A percentile compares a stretch with the other conserved stretches of the same genome.
These are phyloP conservation scores for Hyppa rectilinea DNA, from an alignment of 2,888 invertebrate species.

Conservation along the genomic window DNA sequence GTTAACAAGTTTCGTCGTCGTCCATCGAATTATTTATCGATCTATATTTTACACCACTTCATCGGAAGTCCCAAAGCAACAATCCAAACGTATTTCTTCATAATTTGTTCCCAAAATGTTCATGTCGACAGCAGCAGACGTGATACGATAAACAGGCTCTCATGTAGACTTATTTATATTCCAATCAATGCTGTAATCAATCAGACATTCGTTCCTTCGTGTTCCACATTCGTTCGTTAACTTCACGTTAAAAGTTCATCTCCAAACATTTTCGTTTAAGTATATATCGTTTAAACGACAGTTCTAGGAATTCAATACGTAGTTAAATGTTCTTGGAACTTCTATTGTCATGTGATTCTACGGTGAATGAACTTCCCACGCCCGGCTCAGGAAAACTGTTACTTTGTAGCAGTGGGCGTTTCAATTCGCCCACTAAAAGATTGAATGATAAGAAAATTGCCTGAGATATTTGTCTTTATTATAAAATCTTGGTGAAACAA, in stretches of 20 bases:
- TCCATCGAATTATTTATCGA: constrained; percentile 6
- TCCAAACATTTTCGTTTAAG: constrained; percentile 25
- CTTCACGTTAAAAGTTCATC: constrained; percentile 59
- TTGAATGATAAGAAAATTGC: constrained; percentile 15
- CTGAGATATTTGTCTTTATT: background rate
- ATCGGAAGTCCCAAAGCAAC: constrained; percentile 10
- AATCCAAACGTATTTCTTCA: constrained; percentile 9
- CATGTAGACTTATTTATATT: constrained; percentile 51
- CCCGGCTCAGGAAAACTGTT: constrained; percentile 10
- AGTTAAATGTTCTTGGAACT: constrained; percentile 36
- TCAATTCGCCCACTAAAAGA: constrained; percentile 8
- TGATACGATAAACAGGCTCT: constrained; percentile 27
- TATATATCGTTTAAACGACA: constrained; percentile 9
- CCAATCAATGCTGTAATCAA: constrained; percentile 61
- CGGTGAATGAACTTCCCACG: constrained; percentile 20
- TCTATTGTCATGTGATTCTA: constrained; percentile 42
- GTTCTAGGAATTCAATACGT: constrained; percentile 32
- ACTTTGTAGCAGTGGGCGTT: constrained; percentile 14
- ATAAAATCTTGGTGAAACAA: background rate
- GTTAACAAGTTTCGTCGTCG: background rate
- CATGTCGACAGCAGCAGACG: constrained; percentile 6
- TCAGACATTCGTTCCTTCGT: constrained; percentile 45
- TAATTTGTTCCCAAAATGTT: constrained; percentile 24
- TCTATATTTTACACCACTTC: constrained; percentile 19
- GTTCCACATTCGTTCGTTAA: constrained; percentile 55